Evolutionary conservation across 1,140 invertebrate species (phyloP).

Genomic region (Venturia canescens): DNA sequence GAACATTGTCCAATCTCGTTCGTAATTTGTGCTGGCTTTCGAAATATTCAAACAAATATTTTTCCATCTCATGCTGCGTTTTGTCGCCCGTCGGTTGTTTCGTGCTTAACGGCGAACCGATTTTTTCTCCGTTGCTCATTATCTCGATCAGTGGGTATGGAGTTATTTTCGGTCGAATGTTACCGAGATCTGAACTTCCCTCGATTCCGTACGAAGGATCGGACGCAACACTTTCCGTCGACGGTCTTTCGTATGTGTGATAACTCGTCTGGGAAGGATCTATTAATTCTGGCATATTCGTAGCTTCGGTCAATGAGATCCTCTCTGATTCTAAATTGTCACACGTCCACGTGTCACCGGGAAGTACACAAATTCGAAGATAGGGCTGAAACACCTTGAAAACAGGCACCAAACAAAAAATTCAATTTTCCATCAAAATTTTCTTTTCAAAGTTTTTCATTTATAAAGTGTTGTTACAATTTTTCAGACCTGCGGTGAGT

Average conservation of each 20-base stretch:
- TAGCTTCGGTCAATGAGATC: constrained; percentile 44
- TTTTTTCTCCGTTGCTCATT: not conserved
- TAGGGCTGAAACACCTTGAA: constrained; percentile 74
- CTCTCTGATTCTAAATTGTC: constrained; percentile 47
- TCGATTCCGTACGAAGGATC: constrained; percentile 58
- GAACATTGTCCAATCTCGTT: not conserved
- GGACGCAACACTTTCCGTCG: constrained; percentile 48
- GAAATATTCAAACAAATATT: constrained; percentile 40
- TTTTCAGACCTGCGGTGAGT: no score
- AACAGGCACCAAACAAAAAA: not conserved
- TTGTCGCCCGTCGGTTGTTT: not conserved
- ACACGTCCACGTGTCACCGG: constrained; percentile 73
- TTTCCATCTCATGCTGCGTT: constrained; percentile 25
- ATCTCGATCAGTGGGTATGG: constrained; percentile 52
- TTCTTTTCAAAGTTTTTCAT: no score
- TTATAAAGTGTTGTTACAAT: no score
- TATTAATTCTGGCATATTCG: constrained; percentile 48
- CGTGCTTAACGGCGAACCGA: not conserved
- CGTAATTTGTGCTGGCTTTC: constrained; percentile 39
- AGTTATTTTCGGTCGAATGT: constrained; percentile 18
- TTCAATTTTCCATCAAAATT: no score
- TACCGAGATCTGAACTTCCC: constrained; percentile 27
- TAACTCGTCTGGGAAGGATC: constrained; percentile 56
- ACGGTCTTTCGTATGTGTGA: constrained; percentile 46
- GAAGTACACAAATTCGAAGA: constrained; percentile 74